A percentile compares a stretch with the other conserved stretches of the same genome.
phyloP scores from a whole-genome alignment of 2,113 vertebrate species.

The Danionella cerebrum region DNA sequence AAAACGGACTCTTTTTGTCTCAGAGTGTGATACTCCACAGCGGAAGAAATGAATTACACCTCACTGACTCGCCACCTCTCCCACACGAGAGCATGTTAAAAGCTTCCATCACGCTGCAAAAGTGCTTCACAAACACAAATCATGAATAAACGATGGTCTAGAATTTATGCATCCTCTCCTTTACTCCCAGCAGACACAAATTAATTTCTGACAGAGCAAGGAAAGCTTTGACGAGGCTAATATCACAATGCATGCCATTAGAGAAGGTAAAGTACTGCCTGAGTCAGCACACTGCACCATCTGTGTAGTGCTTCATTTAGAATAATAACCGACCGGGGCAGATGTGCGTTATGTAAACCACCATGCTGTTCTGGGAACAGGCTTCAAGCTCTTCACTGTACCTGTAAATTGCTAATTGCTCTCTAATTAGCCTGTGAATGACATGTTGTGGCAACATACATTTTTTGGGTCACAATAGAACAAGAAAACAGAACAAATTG shows the following conservation, averaged over 20 bases:
- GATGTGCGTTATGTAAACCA: background rate
- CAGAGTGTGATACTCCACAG: background rate
- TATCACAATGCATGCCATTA: background rate
- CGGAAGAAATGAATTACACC: background rate
- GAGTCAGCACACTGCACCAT: background rate
- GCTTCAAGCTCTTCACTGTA: background rate
- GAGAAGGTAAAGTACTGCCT: background rate
- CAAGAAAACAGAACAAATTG: too few relatives aligned
- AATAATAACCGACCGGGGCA: background rate
- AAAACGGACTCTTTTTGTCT: background rate
- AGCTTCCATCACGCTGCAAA: background rate
- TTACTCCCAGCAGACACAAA: background rate
- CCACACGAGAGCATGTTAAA: background rate
- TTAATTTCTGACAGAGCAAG: constrained; percentile 6
- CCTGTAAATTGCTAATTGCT: background rate
- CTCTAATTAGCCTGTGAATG: constrained; percentile 7
- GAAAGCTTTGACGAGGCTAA: background rate
- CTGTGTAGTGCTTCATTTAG: background rate
- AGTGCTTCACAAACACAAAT: background rate
- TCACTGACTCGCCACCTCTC: background rate
- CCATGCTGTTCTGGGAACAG: background rate
- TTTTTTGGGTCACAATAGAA: background rate
- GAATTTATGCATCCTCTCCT: constrained; percentile 7
- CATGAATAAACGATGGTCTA: constrained; percentile 14
- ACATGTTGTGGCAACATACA: background rate